A percentile compares a stretch with the other conserved stretches of the same genome.
Conservation (phyloP, 1,140 invertebrate species). For the Tyrophagus putrescentiae region DNA sequence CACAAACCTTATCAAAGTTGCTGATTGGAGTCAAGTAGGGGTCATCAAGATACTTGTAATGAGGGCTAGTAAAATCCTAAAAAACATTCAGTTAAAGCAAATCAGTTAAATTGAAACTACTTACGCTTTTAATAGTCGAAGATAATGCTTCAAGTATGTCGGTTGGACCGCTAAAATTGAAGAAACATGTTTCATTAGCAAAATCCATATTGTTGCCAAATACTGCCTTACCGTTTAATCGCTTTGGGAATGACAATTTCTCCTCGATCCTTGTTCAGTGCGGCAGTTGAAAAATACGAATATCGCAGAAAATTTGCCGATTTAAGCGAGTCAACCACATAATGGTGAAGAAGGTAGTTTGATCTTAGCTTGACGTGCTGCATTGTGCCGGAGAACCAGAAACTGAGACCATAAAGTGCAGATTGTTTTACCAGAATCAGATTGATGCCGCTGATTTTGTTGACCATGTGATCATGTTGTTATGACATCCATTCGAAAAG, state of each 20-base stretch:
- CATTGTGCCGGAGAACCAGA: too few species aligned
- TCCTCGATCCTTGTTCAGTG: too few species aligned
- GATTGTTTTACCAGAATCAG: too few species aligned
- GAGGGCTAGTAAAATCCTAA: slow-evolving; percentile 56
- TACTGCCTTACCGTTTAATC: background rate
- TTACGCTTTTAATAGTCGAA: slow-evolving; percentile 34
- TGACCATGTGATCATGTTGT: too few species aligned
- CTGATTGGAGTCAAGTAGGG: slow-evolving; percentile 67
- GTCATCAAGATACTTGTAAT: slow-evolving; percentile 79
- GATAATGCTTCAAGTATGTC: slow-evolving; percentile 48
- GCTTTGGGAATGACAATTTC: background rate
- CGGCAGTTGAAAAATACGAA: too few species aligned
- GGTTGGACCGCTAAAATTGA: slow-evolving; percentile 46
- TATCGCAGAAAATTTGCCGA: too few species aligned
- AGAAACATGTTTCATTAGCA: background rate
- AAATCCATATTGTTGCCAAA: background rate
- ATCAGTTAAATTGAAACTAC: slow-evolving; percentile 14
- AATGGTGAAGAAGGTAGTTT: too few species aligned
- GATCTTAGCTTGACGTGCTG: too few species aligned
- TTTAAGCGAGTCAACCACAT: too few species aligned
- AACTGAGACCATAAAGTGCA: too few species aligned
- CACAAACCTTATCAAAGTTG: slow-evolving; percentile 37
- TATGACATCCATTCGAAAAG: too few species aligned
- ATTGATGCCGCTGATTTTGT: too few species aligned
- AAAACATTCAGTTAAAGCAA: slow-evolving; percentile 1